These are phyloP conservation scores for Drosophila austrosaltans DNA, from an alignment of 2,888 invertebrate genomes.

Conservation along the genomic window DNA sequence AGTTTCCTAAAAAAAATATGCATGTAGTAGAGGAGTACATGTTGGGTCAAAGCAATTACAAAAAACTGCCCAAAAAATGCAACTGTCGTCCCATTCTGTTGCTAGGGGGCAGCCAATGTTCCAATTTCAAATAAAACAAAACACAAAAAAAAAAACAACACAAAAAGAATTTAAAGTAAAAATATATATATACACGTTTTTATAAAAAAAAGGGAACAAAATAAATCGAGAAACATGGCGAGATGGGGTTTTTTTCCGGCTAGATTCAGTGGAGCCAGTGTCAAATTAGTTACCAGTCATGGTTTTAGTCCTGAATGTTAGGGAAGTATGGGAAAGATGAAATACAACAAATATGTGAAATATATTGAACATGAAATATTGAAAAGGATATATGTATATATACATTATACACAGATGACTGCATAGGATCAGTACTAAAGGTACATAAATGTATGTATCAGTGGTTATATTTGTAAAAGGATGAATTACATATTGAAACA, in stretches of 20 bases:
- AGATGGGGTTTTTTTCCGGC: slow-evolving; percentile 3
- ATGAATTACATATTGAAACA: slow-evolving; percentile 38
- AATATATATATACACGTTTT: slow-evolving; percentile 9
- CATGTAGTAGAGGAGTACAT: slow-evolving; percentile 14
- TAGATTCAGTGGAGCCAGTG: slow-evolving; percentile 38
- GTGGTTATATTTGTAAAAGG: slow-evolving; percentile 4
- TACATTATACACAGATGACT: slow-evolving; percentile 18
- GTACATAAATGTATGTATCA: background rate
- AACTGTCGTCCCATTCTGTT: slow-evolving; percentile 40
- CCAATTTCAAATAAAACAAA: slow-evolving; percentile 33
- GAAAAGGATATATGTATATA: slow-evolving; percentile 32
- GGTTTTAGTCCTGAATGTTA: slow-evolving; percentile 38
- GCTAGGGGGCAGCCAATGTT: slow-evolving; percentile 26
- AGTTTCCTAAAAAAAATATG: slow-evolving; percentile 42
- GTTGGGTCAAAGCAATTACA: slow-evolving; percentile 72
- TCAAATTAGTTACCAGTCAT: slow-evolving; percentile 67
- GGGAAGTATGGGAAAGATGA: slow-evolving; percentile 12
- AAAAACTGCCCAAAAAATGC: slow-evolving; percentile 39
- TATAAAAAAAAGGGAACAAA: slow-evolving; percentile 39
- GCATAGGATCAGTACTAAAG: background rate
- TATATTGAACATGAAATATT: slow-evolving; percentile 43
- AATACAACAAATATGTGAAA: slow-evolving; percentile 36
- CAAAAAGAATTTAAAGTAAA: slow-evolving; percentile 7
- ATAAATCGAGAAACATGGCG: slow-evolving; percentile 27
- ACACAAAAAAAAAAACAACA: slow-evolving; percentile 5